phyloP scores from a whole-genome alignment of 2,888 invertebrate genomes.

The Melieria omissa region DNA sequence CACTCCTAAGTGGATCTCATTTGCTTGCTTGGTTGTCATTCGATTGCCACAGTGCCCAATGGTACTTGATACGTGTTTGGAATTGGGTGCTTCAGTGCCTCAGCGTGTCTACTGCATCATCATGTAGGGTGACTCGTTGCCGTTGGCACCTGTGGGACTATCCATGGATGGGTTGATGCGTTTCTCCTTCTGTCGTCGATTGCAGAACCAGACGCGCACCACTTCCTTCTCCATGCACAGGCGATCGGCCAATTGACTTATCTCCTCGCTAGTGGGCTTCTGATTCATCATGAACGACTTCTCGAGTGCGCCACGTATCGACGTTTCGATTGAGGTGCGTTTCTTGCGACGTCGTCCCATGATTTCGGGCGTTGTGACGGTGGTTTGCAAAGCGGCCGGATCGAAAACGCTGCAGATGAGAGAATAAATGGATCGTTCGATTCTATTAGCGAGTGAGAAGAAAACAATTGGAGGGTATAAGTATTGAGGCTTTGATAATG shows the following conservation, averaged over 20 bases:
- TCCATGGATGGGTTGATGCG: conserved; percentile 89
- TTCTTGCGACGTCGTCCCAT: conserved; percentile 95
- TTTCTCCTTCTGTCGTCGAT: conserved; percentile 96
- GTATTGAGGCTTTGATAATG: background rate
- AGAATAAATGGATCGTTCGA: background rate
- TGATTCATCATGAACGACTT: conserved; percentile 94
- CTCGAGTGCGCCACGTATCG: conserved; percentile 93
- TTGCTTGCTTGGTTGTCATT: too few relatives aligned
- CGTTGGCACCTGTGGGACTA: conserved; percentile 75
- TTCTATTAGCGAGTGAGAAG: background rate
- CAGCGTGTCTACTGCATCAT: conserved; percentile 47
- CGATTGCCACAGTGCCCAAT: background rate
- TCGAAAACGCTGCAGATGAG: conserved; percentile 59
- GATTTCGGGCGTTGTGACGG: conserved; percentile 85
- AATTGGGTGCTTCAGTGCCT: background rate
- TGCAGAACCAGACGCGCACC: conserved; percentile 93
- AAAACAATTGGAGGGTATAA: background rate
- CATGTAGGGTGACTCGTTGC: conserved; percentile 63
- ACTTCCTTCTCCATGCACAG: conserved; percentile 98
- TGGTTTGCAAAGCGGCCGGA: conserved; percentile 72
- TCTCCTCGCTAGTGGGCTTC: conserved; percentile 97
- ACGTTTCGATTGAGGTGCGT: conserved; percentile 95
- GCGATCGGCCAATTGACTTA: conserved; percentile 90
- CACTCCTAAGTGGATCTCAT: too few relatives aligned
- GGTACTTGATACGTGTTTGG: background rate